phyloP scores from a whole-genome alignment of 2,113 vertebrate species.

The Lepisosteus osseus region DNA sequence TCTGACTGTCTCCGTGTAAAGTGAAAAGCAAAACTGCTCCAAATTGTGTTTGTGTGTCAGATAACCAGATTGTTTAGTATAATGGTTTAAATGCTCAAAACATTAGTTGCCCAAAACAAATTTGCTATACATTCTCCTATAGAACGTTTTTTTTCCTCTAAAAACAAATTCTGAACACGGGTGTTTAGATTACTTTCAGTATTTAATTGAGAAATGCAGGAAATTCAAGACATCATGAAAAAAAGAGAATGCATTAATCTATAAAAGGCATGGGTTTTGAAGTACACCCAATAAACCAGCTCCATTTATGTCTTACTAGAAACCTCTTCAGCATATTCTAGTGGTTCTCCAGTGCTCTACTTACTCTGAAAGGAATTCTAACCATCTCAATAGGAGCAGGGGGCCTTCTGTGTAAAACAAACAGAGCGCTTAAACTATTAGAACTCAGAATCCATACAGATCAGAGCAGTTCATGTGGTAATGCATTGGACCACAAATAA shows the following conservation, averaged over 20 bases:
- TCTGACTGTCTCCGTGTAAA: no score
- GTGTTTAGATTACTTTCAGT: no score
- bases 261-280: neutral
- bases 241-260: constrained; percentile 19
- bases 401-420: constrained; percentile 17
- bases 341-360: constrained; percentile 24
- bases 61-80: no score
- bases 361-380: constrained; percentile 34
- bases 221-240: neutral
- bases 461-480: neutral
- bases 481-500: neutral
- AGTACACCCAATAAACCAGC: no score
- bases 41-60: no score
- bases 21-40: no score
- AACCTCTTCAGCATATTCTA: constrained; percentile 33
- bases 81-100: no score
- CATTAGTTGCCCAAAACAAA: no score
- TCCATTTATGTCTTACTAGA: neutral
- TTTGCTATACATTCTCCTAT: no score
- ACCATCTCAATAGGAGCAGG: constrained; percentile 23
- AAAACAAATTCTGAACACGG: no score
- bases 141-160: no score
- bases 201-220: no score
- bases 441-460: neutral
- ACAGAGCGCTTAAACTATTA: constrained; percentile 1